Evolutionary conservation across 2,888 invertebrate genomes (phyloP), one percentile per base, ranked within the genome.

Genomic region (Rhagonycha fulva): DNA sequence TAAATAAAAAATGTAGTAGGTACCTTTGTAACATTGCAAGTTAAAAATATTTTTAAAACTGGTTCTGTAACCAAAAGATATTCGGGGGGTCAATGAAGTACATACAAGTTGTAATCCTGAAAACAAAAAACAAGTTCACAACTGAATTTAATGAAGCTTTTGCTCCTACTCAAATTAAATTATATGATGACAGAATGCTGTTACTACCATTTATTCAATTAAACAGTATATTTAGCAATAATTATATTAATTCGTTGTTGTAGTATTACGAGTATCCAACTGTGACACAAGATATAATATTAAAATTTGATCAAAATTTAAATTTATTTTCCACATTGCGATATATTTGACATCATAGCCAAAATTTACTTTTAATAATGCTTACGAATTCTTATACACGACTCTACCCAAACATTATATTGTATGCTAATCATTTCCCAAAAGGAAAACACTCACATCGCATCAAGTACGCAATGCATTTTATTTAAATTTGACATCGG

Each of bases 71-170:
- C 47, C 47, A n/a, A 47, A 47, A 47, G n/a, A 47, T n/a, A 47
- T 47, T 47, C 47, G n/a, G 47, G 47, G 47, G 47, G 47, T 47
- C 47, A 47, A 47, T n/a, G 47, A 47, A 47, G 47, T 47, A n/a
- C 47, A 47, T 47, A n/a, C 47, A n/a, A 47, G 47, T 47, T 2
- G 47, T 47, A 47, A 47, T 47, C 47, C 47, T 47, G 47, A 47
- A 47, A 47, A 47, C n/a, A 47, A 47, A 47, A 47, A 47, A 90
- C 79, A 91, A 91, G 80, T 89, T 89, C 79, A 91, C 91, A 80
- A 88, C 90, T 90, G 83, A 88, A 89, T 47, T 47, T 47, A 47
- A 47, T 47, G 0, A 47, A 47, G 47, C 47, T 47, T n/a, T 47
- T 47, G 47, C 47, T 47, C 47, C 47, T 47, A 47, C 47, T 47